These are phyloP conservation scores for Cladopsammia gracilis DNA, from an alignment of 64 coral and sea anemone genomes.

Conservation along the genomic window DNA sequence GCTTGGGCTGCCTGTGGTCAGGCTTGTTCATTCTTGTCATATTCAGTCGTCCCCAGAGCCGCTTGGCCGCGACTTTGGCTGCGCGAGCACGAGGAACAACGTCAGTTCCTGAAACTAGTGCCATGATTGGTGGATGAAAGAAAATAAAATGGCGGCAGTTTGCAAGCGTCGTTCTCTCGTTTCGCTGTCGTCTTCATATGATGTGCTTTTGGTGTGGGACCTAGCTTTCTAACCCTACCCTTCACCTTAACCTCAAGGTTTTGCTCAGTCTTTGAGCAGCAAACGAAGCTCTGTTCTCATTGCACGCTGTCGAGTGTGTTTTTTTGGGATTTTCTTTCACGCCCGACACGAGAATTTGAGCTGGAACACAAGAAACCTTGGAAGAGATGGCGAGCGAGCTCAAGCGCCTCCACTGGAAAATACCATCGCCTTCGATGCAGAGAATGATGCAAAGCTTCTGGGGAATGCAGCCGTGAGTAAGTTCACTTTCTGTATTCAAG, in stretches of 20 bases:
- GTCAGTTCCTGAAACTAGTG: conserved; percentile 16
- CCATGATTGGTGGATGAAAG: conserved; percentile 6
- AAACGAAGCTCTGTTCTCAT: background rate
- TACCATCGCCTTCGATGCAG: background rate
- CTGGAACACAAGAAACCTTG: conserved; percentile 40
- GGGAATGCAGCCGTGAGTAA: conserved; percentile 59
- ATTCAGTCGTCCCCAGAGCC: too few species aligned
- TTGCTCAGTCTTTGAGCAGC: background rate
- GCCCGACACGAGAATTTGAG: background rate
- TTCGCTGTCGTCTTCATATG: background rate
- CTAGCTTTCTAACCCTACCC: conserved; percentile 46
- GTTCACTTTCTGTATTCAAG: conserved; percentile 59
- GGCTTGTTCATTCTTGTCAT: too few species aligned
- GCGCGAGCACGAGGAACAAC: too few species aligned
- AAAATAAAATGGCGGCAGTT: conserved; percentile 30
- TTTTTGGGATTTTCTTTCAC: conserved; percentile 42
- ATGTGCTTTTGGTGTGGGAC: background rate
- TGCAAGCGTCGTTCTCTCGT: background rate
- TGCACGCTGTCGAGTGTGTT: conserved; percentile 14
- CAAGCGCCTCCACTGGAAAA: background rate
- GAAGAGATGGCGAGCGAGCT: conserved; percentile 18
- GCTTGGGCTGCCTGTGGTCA: too few species aligned
- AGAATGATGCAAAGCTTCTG: conserved; percentile 35
- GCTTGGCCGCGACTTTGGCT: too few species aligned
- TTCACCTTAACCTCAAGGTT: background rate